Conservation (phyloP, 2,113 vertebrate genomes). For the Gavialis gangeticus region DNA sequence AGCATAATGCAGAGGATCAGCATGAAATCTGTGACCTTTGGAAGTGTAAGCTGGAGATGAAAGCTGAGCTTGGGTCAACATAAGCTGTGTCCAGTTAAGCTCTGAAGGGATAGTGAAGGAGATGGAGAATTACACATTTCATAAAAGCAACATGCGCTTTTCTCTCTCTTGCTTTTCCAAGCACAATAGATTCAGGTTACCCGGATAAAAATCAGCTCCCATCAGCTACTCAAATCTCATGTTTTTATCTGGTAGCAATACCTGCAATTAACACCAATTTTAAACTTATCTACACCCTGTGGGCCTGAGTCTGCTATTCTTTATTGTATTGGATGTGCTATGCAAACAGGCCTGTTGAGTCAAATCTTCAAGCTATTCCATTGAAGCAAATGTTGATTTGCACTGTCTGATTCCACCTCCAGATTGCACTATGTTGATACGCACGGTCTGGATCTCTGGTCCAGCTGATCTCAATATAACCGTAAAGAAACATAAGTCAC, state of each 20-base stretch:
- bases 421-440: not conserved
- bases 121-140: constrained; percentile 55
- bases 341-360: not conserved
- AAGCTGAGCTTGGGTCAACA: constrained; percentile 20
- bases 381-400: not conserved
- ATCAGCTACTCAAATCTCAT: not conserved
- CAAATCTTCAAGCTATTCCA: not conserved
- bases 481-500: not conserved
- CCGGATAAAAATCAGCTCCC: constrained; percentile 30
- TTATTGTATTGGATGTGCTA: accelerated
- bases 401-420: not conserved
- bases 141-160: not conserved
- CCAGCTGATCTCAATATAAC: not conserved
- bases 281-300: not conserved
- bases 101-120: constrained; percentile 57
- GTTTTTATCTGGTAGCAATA: not conserved
- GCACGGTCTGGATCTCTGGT: not conserved
- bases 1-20: constrained; percentile 60
- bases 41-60: constrained; percentile 55
- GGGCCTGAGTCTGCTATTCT: not conserved
- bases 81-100: constrained; percentile 62
- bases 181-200: constrained; percentile 25
- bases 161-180: constrained; percentile 21
- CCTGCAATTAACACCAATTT: constrained; percentile 4
- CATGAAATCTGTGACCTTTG: constrained; percentile 78